phyloP scores from a whole-genome alignment of 2,797 vertebrate species.

The Cossypha heuglini region DNA sequence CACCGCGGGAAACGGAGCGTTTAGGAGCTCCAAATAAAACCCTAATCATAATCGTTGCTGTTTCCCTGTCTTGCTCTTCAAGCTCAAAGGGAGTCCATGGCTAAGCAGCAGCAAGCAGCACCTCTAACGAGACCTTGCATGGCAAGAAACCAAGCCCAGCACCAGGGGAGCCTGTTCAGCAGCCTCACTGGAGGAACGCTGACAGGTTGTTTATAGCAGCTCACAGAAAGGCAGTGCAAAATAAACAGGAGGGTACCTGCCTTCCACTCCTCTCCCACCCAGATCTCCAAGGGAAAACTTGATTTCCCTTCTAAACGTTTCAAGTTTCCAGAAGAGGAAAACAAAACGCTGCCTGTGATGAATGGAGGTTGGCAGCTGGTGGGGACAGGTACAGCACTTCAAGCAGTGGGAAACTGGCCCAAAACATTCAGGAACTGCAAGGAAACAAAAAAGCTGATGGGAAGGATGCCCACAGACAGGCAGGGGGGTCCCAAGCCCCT shows the following conservation, averaged over 20 bases:
- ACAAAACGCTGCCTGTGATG: neutral
- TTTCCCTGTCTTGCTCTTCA: conserved; percentile 7
- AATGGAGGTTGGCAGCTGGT: conserved; percentile 15
- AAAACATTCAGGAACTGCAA: neutral
- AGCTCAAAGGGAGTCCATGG: neutral
- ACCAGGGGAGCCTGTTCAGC: conserved; percentile 19
- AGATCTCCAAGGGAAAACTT: neutral
- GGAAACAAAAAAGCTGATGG: neutral
- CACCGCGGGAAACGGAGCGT: neutral
- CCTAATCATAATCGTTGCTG: neutral
- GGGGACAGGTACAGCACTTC: neutral
- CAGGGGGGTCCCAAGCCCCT: neutral
- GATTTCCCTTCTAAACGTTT: neutral
- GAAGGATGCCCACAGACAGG: neutral
- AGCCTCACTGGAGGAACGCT: neutral
- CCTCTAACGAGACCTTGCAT: conserved; percentile 4
- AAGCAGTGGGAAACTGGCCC: neutral
- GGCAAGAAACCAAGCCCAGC: neutral
- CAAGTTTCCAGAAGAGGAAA: neutral
- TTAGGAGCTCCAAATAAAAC: neutral
- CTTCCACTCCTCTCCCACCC: neutral
- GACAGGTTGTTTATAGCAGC: conserved; percentile 12
- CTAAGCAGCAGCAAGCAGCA: conserved; percentile 26
- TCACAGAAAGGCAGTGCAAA: neutral
- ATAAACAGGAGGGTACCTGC: neutral